Base-by-base conservation (phyloP, 1,140 invertebrate genomes). In the Drosophila parabipectinata region DNA sequence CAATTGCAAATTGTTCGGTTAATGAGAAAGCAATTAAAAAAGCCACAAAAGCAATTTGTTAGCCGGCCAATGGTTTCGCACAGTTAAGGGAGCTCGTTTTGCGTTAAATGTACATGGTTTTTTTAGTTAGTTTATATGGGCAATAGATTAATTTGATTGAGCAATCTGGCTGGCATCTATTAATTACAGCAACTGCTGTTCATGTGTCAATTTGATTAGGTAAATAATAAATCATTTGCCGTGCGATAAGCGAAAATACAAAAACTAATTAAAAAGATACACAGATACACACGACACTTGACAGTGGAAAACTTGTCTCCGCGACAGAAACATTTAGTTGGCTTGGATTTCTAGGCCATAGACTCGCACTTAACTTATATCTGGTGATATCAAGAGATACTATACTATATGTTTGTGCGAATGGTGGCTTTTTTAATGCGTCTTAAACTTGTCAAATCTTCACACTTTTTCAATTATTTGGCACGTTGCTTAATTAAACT, bases 401-500 rank as follows among this genome's bases (percentile, higher is more conserved):
- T 5, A 21, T 21, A 21, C 7, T 34, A 34, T 8, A 34, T 39
- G 37, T 10, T 4, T n/a, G 39, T n/a, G 4, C 12, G 32, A 30
- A 34, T 41, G 39, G 34, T 37, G 34, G 34, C 34, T 37, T 39
- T 79, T 84, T 85, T 77, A 85, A 85, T 85, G 79, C 85, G 79
- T 88, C 83, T 90, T 90, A 88, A 90, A 90, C 79, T 90, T 90
- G 88, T 90, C 88, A 90, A 88, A 82, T 87, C 72, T 90, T 90
- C 87, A 90, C 89, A 90, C 84, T 89, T 79, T 90, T 90, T 84
- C 83, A 84, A 81, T 85, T 90, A 89, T 90, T 90, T 90, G 88
- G 88, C 84, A 89, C 80, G 64, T 79, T 66, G 73, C 63, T 85
- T 90, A 90, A 90, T 90, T 90, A 90, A 90, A 90, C 88, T 90